Percentiles rank a stretch among this genome's conserved stretches.
These are phyloP conservation scores for Paramormyrops kingsleyae DNA, from an alignment of 2,113 vertebrate species.

Conservation along the genomic window DNA sequence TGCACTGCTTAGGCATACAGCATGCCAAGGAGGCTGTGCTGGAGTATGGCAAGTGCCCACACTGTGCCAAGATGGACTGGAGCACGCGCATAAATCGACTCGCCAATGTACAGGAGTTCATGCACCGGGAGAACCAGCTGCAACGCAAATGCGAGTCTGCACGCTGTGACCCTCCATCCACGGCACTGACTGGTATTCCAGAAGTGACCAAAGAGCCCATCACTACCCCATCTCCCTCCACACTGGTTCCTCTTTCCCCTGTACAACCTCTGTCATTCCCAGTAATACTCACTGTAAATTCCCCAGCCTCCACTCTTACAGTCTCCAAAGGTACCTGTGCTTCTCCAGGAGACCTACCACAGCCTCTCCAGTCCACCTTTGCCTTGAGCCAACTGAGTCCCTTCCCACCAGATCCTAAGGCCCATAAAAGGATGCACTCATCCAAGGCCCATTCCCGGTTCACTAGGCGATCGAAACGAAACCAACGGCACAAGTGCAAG, in stretches of 20 bases:
- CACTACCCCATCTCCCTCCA: background rate
- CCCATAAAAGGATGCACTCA: background rate
- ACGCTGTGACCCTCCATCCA: background rate
- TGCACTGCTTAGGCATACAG: conserved; percentile 37
- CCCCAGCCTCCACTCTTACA: background rate
- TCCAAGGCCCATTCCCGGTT: background rate
- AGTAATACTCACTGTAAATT: background rate
- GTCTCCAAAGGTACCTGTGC: background rate
- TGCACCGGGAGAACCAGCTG: conserved; percentile 32
- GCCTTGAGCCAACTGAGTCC: background rate
- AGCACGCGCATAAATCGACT: conserved; percentile 35
- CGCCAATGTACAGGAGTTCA: conserved; percentile 36
- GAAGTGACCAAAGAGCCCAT: background rate
- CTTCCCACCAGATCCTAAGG: background rate
- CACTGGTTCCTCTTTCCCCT: background rate
- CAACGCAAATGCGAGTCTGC: background rate
- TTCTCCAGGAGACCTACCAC: background rate
- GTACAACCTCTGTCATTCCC: background rate
- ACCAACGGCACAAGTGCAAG: background rate
- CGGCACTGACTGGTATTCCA: background rate
- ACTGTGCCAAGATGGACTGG: conserved; percentile 42
- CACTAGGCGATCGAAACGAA: background rate
- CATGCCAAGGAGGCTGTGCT: conserved; percentile 36
- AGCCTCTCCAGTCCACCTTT: background rate
- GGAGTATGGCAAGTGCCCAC: conserved; percentile 36